phyloP scores from a whole-genome alignment of 2,888 invertebrate genomes.

The Noctua comes region DNA sequence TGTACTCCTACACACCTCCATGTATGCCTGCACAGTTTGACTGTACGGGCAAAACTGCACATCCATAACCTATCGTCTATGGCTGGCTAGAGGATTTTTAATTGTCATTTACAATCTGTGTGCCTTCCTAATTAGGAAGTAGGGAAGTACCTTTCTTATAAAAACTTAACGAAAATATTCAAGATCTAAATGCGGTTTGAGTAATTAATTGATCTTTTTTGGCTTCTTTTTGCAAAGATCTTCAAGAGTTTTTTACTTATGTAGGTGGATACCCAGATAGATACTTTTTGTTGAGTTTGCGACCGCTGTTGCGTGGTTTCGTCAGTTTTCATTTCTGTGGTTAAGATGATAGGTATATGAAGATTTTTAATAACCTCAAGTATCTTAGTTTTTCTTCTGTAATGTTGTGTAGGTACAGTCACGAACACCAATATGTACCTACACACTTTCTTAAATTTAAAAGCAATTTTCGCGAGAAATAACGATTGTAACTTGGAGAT shows the following conservation, averaged over 20 bases:
- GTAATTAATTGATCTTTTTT: slow-evolving; percentile 9
- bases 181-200: neutral
- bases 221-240: slow-evolving; percentile 11
- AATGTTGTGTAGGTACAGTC: neutral
- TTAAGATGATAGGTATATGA: neutral
- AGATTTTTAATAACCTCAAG: neutral
- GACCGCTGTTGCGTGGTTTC: neutral
- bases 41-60: too few species aligned
- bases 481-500: too few species aligned
- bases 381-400: neutral
- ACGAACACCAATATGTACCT: too few species aligned
- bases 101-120: neutral
- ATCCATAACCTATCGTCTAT: too few species aligned
- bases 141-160: neutral
- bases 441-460: too few species aligned
- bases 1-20: too few species aligned
- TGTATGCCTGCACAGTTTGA: too few species aligned
- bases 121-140: neutral
- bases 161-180: slow-evolving; percentile 7
- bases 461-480: too few species aligned
- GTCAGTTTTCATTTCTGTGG: neutral
- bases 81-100: too few species aligned
- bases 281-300: slow-evolving; percentile 9
- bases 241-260: slow-evolving; percentile 18
- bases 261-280: neutral